These are phyloP conservation scores for Mormyrus iriodes DNA, from an alignment of 2,113 vertebrate species.

Conservation along the genomic window DNA sequence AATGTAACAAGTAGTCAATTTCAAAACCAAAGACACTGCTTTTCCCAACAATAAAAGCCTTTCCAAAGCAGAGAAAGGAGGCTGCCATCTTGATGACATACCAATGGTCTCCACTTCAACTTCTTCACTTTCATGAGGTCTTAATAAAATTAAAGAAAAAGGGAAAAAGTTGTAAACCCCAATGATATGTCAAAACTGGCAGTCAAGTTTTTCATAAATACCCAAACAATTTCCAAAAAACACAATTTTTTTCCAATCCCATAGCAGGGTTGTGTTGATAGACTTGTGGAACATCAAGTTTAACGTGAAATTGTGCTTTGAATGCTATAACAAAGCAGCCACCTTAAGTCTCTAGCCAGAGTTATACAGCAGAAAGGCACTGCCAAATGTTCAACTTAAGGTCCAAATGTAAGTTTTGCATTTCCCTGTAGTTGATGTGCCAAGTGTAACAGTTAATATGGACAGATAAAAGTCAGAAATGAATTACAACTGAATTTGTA, in stretches of 20 bases:
- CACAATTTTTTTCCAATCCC: neutral
- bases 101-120: constrained; percentile 80
- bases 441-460: neutral
- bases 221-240: neutral
- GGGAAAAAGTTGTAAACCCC: constrained; percentile 81
- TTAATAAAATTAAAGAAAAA: constrained; percentile 90
- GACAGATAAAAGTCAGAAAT: neutral
- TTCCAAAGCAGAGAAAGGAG: constrained; percentile 46
- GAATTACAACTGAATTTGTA: neutral
- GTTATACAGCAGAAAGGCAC: neutral
- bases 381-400: constrained; percentile 6
- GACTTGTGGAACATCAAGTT: neutral
- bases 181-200: constrained; percentile 40
- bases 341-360: neutral
- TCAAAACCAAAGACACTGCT: constrained; percentile 33
- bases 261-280: neutral
- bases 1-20: constrained; percentile 26
- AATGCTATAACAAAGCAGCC: neutral
- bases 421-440: neutral
- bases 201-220: constrained; percentile 23
- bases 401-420: neutral
- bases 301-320: neutral
- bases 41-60: constrained; percentile 44
- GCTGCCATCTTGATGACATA: constrained; percentile 84
- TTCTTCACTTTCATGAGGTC: constrained; percentile 77